Evolutionary conservation across 1,140 invertebrate species (phyloP), one percentile per base, ranked within the genome.

Genomic region (Conus ventricosus): DNA sequence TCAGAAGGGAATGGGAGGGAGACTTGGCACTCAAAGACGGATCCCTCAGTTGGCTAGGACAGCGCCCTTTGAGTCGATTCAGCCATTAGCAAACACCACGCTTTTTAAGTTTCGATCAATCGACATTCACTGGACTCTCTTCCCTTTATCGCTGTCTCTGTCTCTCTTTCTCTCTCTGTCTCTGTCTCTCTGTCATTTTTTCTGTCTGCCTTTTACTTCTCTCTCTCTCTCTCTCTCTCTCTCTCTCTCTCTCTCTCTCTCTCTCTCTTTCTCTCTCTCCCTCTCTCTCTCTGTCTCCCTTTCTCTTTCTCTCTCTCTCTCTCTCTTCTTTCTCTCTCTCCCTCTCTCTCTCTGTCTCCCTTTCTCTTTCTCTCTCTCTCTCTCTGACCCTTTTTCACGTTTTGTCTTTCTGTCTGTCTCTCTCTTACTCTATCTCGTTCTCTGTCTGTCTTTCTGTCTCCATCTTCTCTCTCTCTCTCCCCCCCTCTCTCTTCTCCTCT

Each of bases 81-180:
- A 27, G 25, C 11, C 27, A 11, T 27, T 13, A 11, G 76, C 76
- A 78, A 78, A 78, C 76, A 78, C 76, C 11, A n/a, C 71, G 8
- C 71, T 75, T 8, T 27, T 39, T 11, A 10, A 39, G n/a, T 39
- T 27, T 20, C 7, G 76, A 5, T 78, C 23, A 78, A n/a, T 75
- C 20, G 71, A n/a, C 71, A n/a, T n/a, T 75, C 71, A 8, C 17
- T 75, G 25, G 15, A 8, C 17, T 75, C n/a, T 75, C 25, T 11
- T 78, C 25, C 39, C 76, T 78, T 13, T 8, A n/a, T 78, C 25
- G n/a, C 71, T 78, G n/a, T 78, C 76, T 39, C 76, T 78, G n/a
- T 78, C 76, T 78, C 76, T 78, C 76, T 78, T 25, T 78, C 27
- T 78, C 76, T 39, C 25, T 78, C 76, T 60, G 57, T 78, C 76